These are phyloP conservation scores for Pissodes strobi DNA, from an alignment of 1,140 invertebrate species.

Conservation along the genomic window DNA sequence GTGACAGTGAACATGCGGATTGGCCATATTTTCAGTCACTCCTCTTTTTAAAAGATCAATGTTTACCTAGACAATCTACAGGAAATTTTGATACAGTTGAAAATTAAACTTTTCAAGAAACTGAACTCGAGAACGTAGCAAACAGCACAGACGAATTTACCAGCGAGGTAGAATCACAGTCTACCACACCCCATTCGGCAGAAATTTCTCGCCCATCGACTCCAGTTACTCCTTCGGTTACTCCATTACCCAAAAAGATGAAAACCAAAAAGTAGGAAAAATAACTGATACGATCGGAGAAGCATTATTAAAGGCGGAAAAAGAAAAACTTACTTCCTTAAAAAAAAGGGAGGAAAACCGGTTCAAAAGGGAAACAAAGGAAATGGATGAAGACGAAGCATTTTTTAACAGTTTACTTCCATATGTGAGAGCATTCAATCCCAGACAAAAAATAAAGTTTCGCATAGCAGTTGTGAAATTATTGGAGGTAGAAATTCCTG, in stretches of 20 bases:
- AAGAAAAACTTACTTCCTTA: constrained; percentile 6
- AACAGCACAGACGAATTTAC: constrained; percentile 22
- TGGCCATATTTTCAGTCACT: too few species aligned
- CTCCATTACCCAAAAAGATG: constrained; percentile 5
- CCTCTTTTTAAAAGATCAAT: constrained; percentile 21
- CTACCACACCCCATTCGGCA: constrained; percentile 14
- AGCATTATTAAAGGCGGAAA: constrained; percentile 6
- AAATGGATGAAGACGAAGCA: constrained; percentile 9
- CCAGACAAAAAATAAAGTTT: constrained; percentile 11
- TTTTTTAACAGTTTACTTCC: constrained; percentile 15
- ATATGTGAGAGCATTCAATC: constrained; percentile 3
- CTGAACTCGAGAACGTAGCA: constrained; percentile 3
- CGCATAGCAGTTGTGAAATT: constrained; percentile 6
- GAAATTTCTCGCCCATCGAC: constrained; percentile 16
- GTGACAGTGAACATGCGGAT: not conserved
- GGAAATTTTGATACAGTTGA: constrained; percentile 7
- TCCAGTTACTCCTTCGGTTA: not conserved
- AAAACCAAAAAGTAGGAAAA: not conserved
- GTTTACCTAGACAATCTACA: not conserved
- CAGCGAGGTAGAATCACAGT: constrained; percentile 19
- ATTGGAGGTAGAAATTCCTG: too few species aligned
- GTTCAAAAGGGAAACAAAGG: constrained; percentile 3
- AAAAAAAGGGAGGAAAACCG: constrained; percentile 12
- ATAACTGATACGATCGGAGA: not conserved
- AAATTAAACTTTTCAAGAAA: not conserved